Evolutionary conservation across 2,797 vertebrate genomes (phyloP).

Genomic region (Buceros bicornis): DNA sequence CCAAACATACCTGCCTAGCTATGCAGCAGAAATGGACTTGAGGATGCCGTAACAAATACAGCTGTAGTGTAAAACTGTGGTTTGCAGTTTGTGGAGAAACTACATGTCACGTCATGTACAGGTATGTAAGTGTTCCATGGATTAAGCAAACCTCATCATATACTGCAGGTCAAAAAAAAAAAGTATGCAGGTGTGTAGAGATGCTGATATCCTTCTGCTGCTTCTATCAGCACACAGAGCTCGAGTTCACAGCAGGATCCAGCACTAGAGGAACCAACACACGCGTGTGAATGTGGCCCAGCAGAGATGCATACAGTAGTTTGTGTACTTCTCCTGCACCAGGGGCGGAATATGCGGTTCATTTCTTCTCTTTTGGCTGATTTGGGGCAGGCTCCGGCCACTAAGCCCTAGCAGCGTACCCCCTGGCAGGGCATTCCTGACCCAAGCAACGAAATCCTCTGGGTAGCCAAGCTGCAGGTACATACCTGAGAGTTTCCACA

Average conservation of each 20-base stretch:
- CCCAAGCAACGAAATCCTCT: neutral
- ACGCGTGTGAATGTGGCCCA: constrained; percentile 29
- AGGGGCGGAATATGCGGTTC: neutral
- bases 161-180: neutral
- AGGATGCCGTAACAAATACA: neutral
- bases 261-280: constrained; percentile 26
- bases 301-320: neutral
- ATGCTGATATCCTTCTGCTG: constrained; percentile 35
- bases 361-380: constrained; percentile 5
- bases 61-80: neutral
- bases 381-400: neutral
- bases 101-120: neutral
- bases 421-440: neutral
- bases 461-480: neutral
- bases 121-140: neutral
- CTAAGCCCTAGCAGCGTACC: neutral
- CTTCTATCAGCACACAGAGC: constrained; percentile 4
- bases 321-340: neutral
- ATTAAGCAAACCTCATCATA: neutral
- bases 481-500: neutral
- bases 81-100: neutral
- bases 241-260: constrained; percentile 38
- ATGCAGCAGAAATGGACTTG: neutral
- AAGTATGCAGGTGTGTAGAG: neutral
- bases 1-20: neutral